These are phyloP conservation scores for Dynastes maya DNA, from an alignment of 2,888 invertebrate species.

Conservation along the genomic window DNA sequence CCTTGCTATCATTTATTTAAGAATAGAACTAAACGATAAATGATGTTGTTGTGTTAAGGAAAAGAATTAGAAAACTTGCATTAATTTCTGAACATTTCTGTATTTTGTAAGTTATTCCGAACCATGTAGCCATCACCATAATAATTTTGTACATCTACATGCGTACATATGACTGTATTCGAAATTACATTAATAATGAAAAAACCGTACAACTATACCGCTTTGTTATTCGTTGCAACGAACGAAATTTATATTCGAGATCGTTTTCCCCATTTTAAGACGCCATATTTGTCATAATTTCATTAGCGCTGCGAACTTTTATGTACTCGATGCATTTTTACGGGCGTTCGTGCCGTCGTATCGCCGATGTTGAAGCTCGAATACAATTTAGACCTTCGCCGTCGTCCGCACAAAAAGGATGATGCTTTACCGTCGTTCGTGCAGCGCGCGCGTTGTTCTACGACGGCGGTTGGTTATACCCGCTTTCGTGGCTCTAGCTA, in stretches of 20 bases:
- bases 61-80: too few relatives aligned
- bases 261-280: neutral
- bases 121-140: too few relatives aligned
- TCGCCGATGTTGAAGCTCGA: neutral
- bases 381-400: conserved; percentile 18
- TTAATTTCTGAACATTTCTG: too few relatives aligned
- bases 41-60: too few relatives aligned
- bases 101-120: too few relatives aligned
- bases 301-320: conserved; percentile 27
- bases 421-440: neutral
- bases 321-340: conserved; percentile 34
- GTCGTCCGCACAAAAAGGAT: neutral
- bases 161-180: neutral
- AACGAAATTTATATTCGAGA: conserved; percentile 13
- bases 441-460: conserved; percentile 12
- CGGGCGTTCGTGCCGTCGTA: conserved; percentile 21
- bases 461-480: neutral
- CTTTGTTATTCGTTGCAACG: neutral
- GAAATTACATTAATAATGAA: conserved; percentile 2
- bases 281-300: conserved; percentile 33
- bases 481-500: conserved; percentile 55
- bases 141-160: too few relatives aligned
- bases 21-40: too few relatives aligned
- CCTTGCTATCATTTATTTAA: too few relatives aligned
- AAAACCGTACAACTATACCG: neutral